Evolutionary conservation across 2,888 invertebrate species (phyloP).

Genomic region (Callyntrura guangdongensis): DNA sequence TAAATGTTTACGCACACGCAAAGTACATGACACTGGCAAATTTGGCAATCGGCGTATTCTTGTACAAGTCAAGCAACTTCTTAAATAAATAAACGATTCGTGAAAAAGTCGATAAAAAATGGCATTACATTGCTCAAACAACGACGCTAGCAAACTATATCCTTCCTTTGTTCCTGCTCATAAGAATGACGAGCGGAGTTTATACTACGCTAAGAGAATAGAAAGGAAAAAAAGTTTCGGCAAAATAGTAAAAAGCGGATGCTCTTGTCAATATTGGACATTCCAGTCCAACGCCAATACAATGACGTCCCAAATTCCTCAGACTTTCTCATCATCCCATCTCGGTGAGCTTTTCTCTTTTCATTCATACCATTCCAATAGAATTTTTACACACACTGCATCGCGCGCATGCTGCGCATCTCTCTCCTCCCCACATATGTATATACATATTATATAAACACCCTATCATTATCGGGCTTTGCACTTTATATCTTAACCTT

Average conservation of each 20-base stretch:
- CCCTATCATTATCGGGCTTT: constrained; percentile 29
- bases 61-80: constrained; percentile 55
- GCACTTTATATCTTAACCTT: background rate
- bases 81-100: constrained; percentile 61
- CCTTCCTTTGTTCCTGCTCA: constrained; percentile 42
- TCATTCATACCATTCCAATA: constrained; percentile 60
- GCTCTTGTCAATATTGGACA: constrained; percentile 77
- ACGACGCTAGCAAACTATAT: constrained; percentile 2
- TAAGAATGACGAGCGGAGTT: background rate
- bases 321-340: constrained; percentile 55
- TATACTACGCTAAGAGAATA: background rate
- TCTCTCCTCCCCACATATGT: constrained; percentile 12
- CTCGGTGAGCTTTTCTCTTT: constrained; percentile 15
- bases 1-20: constrained; percentile 55
- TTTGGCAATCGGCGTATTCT: constrained; percentile 61
- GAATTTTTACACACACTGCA: constrained; percentile 10
- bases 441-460: background rate
- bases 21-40: constrained; percentile 65
- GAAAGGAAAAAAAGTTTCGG: background rate
- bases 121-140: constrained; percentile 49
- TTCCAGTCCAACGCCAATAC: constrained; percentile 72
- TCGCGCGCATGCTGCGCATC: no score
- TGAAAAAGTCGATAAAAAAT: constrained; percentile 58
- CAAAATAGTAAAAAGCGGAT: constrained; percentile 68
- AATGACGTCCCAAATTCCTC: constrained; percentile 71